Evolutionary conservation across 2,888 invertebrate genomes (phyloP).

Genomic region (Pollenia amentaria): DNA sequence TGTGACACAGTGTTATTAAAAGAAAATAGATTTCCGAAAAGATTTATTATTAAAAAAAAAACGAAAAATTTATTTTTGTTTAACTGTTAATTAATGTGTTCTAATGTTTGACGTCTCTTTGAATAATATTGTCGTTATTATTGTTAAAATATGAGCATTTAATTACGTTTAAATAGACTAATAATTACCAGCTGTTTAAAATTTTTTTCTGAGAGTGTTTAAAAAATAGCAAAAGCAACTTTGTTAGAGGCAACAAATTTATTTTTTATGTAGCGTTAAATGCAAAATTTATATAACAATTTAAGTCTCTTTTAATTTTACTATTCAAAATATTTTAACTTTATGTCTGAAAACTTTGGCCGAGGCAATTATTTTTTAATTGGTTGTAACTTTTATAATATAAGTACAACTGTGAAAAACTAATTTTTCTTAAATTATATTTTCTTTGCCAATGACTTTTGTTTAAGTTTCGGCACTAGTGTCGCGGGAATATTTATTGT

Average conservation of each 20-base stretch:
- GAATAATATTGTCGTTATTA: neutral
- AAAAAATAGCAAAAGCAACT: neutral
- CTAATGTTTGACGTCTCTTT: neutral
- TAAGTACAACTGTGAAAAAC: neutral
- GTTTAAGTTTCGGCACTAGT: no score
- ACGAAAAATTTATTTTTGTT: neutral
- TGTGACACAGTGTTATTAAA: no score
- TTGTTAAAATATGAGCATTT: neutral
- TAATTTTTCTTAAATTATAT: neutral
- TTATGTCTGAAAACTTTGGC: neutral
- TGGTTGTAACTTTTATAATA: neutral
- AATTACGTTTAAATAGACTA: constrained; percentile 28
- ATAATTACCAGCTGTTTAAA: constrained; percentile 10
- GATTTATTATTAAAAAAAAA: neutral
- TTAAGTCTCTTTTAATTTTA: constrained; percentile 9
- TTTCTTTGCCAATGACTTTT: neutral
- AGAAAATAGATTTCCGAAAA: neutral
- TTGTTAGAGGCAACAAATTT: neutral
- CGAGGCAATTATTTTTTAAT: neutral
- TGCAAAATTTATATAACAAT: neutral
- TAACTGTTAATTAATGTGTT: neutral
- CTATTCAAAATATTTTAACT: neutral
- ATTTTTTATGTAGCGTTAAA: neutral
- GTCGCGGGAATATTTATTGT: no score
- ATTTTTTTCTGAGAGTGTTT: neutral